Base-by-base conservation (phyloP, 2,888 invertebrate species). In the Hemistola chrysoprasaria region DNA sequence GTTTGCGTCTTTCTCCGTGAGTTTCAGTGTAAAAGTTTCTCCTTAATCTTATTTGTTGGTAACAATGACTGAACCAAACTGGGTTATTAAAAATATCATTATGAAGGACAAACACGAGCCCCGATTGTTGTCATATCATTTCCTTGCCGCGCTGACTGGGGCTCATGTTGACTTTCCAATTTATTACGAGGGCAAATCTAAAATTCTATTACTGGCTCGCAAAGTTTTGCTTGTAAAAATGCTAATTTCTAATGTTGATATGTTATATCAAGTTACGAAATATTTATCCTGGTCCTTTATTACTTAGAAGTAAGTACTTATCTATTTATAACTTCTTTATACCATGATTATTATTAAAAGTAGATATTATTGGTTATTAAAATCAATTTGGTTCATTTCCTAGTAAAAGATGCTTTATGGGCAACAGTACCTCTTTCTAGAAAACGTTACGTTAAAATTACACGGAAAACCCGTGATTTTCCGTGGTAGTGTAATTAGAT, bases 41-140 rank as follows among this genome's bases (percentile, higher is more conserved):
- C 58, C 59, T 68, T 73, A 71, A 75, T 77, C 68, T 75, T 74
- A 75, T 77, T 78, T 77, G 65, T 71, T 62, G 50, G 47, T 63
- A 53, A 69, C 57, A 62, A 58, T 64, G 58, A 67, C 56, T 59
- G 51, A 59, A 61, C 48, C 43, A 38, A 58, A 58, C 25, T 47
- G 39, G 50, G 58, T 59, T 53, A 59, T 59, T 57, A 59, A 54
- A 59, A 48, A 58, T 54, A 52, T 51, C 50, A 54, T 62, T 65
- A 68, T 58, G 52, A 57, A 54, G 50, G 48, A 56, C 56, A 66
- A 66, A 65, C 53, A 58, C 43, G 47, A 48, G 53, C 45, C 39
- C 33, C 36, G 41, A 53, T 39, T 42, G 26, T 47, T 47, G 34
- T 35, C 51, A 43, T 16, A 16, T 37, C 30, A 35, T 26, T 27